phyloP scores from a whole-genome alignment of 2,113 vertebrate genomes.

The Platanista minor region DNA sequence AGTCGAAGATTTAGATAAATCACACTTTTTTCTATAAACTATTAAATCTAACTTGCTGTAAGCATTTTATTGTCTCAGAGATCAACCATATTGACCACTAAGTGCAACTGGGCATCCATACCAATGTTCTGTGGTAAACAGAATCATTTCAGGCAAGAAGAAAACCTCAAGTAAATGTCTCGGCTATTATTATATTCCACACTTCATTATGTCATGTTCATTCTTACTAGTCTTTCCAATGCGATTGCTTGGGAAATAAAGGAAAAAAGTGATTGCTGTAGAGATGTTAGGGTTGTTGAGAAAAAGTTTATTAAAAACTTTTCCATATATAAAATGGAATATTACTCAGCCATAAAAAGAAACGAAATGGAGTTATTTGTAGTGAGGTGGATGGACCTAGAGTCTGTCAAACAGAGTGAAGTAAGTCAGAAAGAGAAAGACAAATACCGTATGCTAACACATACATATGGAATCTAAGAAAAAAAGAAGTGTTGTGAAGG shows the following conservation, averaged over 20 bases:
- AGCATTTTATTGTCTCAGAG: not conserved
- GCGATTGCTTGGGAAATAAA: not conserved
- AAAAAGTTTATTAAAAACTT: not conserved
- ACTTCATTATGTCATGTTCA: not conserved
- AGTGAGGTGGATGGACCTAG: too few relatives aligned
- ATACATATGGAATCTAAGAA: too few relatives aligned
- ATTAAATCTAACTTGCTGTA: not conserved
- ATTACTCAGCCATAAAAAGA: too few relatives aligned
- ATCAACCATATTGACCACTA: not conserved
- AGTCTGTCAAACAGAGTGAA: too few relatives aligned
- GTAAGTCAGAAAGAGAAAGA: too few relatives aligned
- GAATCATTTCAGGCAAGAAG: slow-evolving; percentile 14
- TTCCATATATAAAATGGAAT: too few relatives aligned
- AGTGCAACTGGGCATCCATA: not conserved
- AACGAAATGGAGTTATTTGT: too few relatives aligned
- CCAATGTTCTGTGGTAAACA: not conserved
- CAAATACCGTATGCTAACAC: too few relatives aligned
- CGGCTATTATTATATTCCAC: slow-evolving; percentile 40
- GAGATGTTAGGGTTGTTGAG: not conserved
- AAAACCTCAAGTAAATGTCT: slow-evolving; percentile 8
- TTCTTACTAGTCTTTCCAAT: not conserved
- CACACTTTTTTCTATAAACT: not conserved
- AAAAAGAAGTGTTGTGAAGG: too few relatives aligned
- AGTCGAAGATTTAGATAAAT: not conserved
- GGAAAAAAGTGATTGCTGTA: not conserved